Evolutionary conservation across 2,797 vertebrate genomes (phyloP).

Genomic region (Bufotes viridis): DNA sequence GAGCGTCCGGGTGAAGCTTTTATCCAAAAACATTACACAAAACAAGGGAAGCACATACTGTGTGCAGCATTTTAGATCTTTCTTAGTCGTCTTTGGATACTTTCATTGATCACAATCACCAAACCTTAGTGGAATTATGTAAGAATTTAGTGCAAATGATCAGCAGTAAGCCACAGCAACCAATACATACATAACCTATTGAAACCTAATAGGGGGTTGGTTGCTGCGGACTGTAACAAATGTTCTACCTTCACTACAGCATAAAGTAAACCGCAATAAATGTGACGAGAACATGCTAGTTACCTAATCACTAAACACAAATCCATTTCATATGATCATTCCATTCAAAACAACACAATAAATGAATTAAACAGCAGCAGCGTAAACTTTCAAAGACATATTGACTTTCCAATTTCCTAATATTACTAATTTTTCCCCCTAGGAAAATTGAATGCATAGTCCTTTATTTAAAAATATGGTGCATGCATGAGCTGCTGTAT

Average conservation of each 20-base stretch:
- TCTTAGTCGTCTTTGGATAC: conserved; percentile 7
- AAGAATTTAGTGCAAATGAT: conserved; percentile 29
- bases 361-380: conserved; percentile 36
- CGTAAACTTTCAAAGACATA: conserved; percentile 1
- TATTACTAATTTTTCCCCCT: not conserved
- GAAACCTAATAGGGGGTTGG: conserved; percentile 2
- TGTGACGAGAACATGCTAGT: conserved; percentile 37
- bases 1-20: not conserved
- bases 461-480: conserved; percentile 11
- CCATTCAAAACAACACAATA: conserved; percentile 37
- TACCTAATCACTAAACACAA: conserved; percentile 43
- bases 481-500: conserved; percentile 38
- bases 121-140: not conserved
- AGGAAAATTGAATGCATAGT: conserved; percentile 15
- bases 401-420: conserved; percentile 26
- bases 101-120: conserved; percentile 17
- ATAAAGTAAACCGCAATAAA: not conserved
- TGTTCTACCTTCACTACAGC: not conserved
- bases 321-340: conserved; percentile 32
- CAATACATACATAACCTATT: not conserved
- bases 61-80: not conserved
- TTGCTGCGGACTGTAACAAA: not conserved
- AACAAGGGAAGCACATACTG: conserved; percentile 8
- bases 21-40: not conserved
- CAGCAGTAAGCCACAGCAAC: not conserved